Conservation (phyloP, 2,888 invertebrate species). For the Rhyacophila evoluta region DNA sequence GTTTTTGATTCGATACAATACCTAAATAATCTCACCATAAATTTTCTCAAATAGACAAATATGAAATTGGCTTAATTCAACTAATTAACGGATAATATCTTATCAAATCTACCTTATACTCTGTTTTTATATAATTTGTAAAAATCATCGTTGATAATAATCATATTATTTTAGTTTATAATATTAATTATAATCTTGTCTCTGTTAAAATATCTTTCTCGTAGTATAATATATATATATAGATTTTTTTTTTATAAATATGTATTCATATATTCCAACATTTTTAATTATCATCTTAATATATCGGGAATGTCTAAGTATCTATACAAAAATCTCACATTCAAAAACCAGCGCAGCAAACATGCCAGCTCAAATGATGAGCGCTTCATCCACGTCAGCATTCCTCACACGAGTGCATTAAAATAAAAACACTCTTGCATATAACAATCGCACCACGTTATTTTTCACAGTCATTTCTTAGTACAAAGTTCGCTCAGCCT, state of each 20-base stretch:
- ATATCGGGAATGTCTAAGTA: constrained; percentile 55
- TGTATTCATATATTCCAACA: constrained; percentile 42
- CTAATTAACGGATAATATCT: constrained; percentile 38
- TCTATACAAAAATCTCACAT: constrained; percentile 49
- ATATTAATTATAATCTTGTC: constrained; percentile 35
- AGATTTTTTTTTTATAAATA: constrained; percentile 44
- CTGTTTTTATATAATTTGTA: constrained; percentile 47
- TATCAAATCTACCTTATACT: constrained; percentile 48
- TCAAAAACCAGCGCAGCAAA: constrained; percentile 44
- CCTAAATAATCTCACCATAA: not conserved
- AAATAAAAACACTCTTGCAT: not conserved
- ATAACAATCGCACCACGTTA: not conserved
- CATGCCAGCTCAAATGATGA: not conserved
- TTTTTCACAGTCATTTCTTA: constrained; percentile 31
- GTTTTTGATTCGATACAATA: not conserved
- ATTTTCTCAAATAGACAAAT: not conserved
- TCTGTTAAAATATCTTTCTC: constrained; percentile 41
- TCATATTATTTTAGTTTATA: constrained; percentile 15
- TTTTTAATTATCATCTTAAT: constrained; percentile 38
- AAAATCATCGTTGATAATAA: constrained; percentile 50
- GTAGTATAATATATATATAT: constrained; percentile 34
- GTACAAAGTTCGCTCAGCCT: constrained; percentile 15
- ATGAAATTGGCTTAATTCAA: not conserved
- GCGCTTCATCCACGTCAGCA: not conserved
- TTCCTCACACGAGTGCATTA: not conserved